phyloP scores from a whole-genome alignment of 2,797 vertebrate species.

The Mormyrops attenuatus region DNA sequence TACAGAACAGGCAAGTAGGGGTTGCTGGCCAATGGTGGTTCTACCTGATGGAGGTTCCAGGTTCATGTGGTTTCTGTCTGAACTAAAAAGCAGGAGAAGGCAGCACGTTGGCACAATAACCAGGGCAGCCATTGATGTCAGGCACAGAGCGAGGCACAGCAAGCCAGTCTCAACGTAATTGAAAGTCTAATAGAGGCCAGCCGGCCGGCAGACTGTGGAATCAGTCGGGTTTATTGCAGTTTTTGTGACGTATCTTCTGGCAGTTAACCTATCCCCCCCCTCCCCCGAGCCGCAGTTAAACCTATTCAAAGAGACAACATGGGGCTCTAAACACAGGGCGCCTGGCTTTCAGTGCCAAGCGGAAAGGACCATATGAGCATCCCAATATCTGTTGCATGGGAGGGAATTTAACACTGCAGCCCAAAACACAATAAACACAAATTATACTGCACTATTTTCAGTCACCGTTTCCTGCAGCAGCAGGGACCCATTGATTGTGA shows the following conservation, averaged over 20 bases:
- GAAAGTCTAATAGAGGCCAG: not conserved
- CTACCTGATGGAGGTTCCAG: not conserved
- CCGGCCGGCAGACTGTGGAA: not conserved
- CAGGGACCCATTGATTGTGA: not conserved
- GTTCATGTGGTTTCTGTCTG: not conserved
- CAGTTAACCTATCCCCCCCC: not conserved
- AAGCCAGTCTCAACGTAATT: not conserved
- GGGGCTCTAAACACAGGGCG: not conserved
- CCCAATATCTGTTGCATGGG: not conserved
- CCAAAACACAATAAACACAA: not conserved
- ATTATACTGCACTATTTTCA: not conserved
- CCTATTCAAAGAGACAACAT: not conserved
- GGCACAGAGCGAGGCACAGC: not conserved
- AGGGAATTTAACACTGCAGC: not conserved
- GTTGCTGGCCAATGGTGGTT: not conserved
- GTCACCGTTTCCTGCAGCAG: not conserved
- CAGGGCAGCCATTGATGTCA: not conserved
- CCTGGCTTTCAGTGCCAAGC: not conserved
- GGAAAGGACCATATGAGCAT: not conserved
- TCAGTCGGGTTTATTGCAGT: not conserved
- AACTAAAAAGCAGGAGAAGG: not conserved
- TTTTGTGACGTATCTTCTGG: not conserved
- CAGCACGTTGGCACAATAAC: not conserved
- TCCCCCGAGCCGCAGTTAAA: not conserved
- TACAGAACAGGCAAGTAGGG: not conserved